A percentile compares a stretch with the other conserved stretches of the same genome.
Evolutionary conservation across 2,888 invertebrate species (phyloP).

Genomic region (Epinotia bilunana): DNA sequence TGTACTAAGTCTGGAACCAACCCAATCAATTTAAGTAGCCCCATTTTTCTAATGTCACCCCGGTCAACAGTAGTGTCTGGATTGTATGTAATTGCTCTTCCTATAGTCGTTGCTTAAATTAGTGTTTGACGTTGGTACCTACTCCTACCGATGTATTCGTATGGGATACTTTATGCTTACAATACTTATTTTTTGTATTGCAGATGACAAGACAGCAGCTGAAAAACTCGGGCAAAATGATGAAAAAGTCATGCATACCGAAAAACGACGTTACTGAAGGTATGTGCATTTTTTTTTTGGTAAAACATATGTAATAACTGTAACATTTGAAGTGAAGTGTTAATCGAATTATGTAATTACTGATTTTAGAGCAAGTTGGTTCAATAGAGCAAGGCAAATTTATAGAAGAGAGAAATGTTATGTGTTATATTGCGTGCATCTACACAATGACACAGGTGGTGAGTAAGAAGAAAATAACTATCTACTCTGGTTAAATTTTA

Average conservation of each 20-base stretch:
- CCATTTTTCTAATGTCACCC: no score
- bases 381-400: constrained; percentile 76
- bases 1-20: no score
- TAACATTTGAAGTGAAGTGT: background rate
- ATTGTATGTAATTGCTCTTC: no score
- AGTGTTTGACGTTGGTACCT: no score
- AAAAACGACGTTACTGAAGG: constrained; percentile 86
- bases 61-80: no score
- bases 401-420: constrained; percentile 71
- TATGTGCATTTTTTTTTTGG: constrained; percentile 52
- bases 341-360: no score
- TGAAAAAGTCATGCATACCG: constrained; percentile 86
- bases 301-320: background rate
- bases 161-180: background rate
- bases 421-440: constrained; percentile 77
- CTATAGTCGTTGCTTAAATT: no score
- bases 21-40: no score
- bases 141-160: background rate
- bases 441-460: constrained; percentile 74
- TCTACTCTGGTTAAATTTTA: no score
- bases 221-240: constrained; percentile 84
- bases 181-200: background rate
- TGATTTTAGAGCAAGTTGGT: constrained; percentile 68
- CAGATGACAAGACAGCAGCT: constrained; percentile 85
- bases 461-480: constrained; percentile 48